Evolutionary conservation across 2,797 vertebrate genomes (phyloP).

Genomic region (Scomberomorus guttatus): DNA sequence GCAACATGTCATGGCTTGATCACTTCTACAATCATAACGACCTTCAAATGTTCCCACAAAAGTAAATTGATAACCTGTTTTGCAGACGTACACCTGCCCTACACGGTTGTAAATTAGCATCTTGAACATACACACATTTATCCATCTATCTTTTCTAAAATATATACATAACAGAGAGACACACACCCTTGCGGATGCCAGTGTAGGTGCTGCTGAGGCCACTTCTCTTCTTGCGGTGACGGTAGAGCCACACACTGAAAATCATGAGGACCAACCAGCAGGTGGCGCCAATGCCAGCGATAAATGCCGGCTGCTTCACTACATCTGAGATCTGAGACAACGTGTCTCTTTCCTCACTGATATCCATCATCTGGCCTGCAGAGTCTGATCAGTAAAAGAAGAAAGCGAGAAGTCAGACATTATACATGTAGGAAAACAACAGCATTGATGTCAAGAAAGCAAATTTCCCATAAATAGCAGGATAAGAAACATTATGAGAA

Average conservation of each 20-base stretch:
- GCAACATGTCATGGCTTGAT: slow-evolving; percentile 41
- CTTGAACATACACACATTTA: neutral
- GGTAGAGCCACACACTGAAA: slow-evolving; percentile 98
- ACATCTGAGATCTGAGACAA: slow-evolving; percentile 98
- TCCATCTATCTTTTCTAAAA: neutral
- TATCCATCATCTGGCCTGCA: slow-evolving; percentile 82
- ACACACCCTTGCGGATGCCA: slow-evolving; percentile 96
- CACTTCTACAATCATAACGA: slow-evolving; percentile 7
- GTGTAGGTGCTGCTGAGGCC: slow-evolving; percentile 95
- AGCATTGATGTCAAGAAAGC: neutral
- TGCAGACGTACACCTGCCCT: neutral
- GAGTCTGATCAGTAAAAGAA: slow-evolving; percentile 71
- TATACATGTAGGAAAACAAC: neutral
- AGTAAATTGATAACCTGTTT: slow-evolving; percentile 6
- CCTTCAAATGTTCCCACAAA: slow-evolving; percentile 30
- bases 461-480: neutral
- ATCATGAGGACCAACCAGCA: slow-evolving; percentile 98
- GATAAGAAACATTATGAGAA: neutral
- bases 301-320: slow-evolving; percentile 96
- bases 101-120: neutral
- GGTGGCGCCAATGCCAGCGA: slow-evolving; percentile 96
- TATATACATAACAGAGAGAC: neutral
- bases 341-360: slow-evolving; percentile 77
- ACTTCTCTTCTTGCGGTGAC: slow-evolving; percentile 95
- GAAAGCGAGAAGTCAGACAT: neutral